Base-by-base conservation (phyloP, 2,888 invertebrate genomes). In the Dicycla oo region DNA sequence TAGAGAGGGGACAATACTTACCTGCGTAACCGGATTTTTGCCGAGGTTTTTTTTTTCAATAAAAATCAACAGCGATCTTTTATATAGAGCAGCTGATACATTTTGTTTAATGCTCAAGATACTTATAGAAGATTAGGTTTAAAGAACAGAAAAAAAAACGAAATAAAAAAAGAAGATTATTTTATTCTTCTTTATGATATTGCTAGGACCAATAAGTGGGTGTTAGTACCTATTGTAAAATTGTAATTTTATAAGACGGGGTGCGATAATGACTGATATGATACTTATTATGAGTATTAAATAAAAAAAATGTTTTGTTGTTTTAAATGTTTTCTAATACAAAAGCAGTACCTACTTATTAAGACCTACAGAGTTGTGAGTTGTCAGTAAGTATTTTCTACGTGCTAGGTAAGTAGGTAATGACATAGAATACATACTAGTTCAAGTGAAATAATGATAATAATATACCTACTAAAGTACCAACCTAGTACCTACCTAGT, bases 11-110 rank as follows among this genome's bases (percentile, higher is more conserved):
- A 86, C 82, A 85, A 81, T 73, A 84, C 81, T 72, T 88, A 90
- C 89, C 90, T 89, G 89, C 86, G 69, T 73, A 73, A 84, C 84
- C 84, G 79, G 80, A 85, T 87, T 88, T 87, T 87, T 86, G 82
- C 77, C 67, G 65, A 63, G 34, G 65, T 86, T 85, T 87, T 85
- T 78, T 85, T 78, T 49, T 63, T 57, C 10, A 67, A 70, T 49
- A 73, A 82, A 82, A 73, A 69, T 56, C 70, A 69, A 78, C 73
- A 45, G 54, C 71, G 76, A 77, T 85, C 82, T 89, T 87, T 89
- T 88, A 83, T 87, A 81, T 1, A 38, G 1, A 8, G 38, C 86
- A 84, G 85, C 84, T 85, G 86, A 81, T 80, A 71, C 54, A 63
- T 70, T 64, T n/a, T 64, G 26, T 67, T 23, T 57, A 57, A 57